These are phyloP conservation scores for Caenorhabditis sulstoni DNA, from an alignment of 2,888 invertebrate species.

Conservation along the genomic window DNA sequence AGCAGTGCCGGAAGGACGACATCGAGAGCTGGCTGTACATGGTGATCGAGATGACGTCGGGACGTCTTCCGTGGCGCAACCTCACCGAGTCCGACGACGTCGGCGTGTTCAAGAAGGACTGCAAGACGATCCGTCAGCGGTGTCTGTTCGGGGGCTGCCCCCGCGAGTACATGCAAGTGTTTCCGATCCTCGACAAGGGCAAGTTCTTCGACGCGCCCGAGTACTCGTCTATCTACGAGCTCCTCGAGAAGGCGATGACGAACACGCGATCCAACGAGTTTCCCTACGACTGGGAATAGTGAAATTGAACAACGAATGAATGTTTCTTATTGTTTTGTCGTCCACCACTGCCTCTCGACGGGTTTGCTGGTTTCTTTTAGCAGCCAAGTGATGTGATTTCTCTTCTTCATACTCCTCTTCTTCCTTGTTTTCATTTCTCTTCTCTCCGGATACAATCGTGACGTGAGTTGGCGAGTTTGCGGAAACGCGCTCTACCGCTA, in stretches of 20 bases:
- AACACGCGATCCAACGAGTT: slow-evolving; percentile 66
- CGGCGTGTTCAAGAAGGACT: slow-evolving; percentile 72
- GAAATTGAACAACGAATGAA: not conserved
- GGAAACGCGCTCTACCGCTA: no score
- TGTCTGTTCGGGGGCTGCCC: slow-evolving; percentile 75
- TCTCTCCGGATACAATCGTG: not conserved
- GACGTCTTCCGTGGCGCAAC: slow-evolving; percentile 71
- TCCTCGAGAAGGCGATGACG: slow-evolving; percentile 67
- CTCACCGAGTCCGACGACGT: slow-evolving; percentile 69
- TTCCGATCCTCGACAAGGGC: slow-evolving; percentile 67
- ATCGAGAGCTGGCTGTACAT: slow-evolving; percentile 76
- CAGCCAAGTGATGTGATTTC: not conserved
- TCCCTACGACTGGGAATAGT: slow-evolving; percentile 71
- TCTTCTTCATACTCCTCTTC: not conserved
- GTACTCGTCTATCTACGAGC: slow-evolving; percentile 68
- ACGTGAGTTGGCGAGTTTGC: no score
- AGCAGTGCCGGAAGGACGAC: slow-evolving; percentile 74
- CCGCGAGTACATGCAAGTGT: slow-evolving; percentile 67
- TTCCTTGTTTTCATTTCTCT: not conserved
- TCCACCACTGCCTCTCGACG: no score
- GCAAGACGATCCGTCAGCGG: slow-evolving; percentile 54
- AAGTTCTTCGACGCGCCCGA: slow-evolving; percentile 76
- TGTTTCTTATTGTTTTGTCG: not conserved
- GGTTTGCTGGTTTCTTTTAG: not conserved
- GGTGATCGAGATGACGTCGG: slow-evolving; percentile 69